Evolutionary conservation across 1,140 invertebrate genomes (phyloP).

Genomic region (Chelonus insularis): DNA sequence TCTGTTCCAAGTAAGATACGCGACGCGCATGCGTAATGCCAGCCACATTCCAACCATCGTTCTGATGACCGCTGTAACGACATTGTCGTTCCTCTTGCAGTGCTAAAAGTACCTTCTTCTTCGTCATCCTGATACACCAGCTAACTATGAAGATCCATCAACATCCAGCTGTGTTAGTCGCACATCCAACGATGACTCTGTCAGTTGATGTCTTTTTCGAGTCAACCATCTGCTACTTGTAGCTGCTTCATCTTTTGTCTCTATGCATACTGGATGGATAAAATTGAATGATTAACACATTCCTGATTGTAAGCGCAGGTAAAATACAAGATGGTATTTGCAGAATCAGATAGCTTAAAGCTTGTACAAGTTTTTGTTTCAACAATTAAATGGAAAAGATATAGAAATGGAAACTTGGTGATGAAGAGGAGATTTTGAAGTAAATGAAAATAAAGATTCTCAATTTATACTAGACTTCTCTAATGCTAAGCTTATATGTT

Average conservation of each 20-base stretch:
- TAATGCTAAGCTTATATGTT: too few species aligned
- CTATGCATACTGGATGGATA: not conserved
- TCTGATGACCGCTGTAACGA: conserved; percentile 13
- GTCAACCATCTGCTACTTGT: conserved; percentile 5
- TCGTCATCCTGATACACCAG: conserved; percentile 3
- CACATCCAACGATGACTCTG: not conserved
- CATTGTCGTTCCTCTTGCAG: not conserved
- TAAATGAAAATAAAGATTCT: too few species aligned
- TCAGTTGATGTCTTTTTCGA: conserved; percentile 2
- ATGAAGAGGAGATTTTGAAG: too few species aligned
- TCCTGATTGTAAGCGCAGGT: too few species aligned
- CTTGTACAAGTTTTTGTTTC: too few species aligned
- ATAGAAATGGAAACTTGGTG: too few species aligned
- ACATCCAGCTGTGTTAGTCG: conserved; percentile 3
- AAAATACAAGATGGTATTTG: too few species aligned
- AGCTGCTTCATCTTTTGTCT: conserved; percentile 3
- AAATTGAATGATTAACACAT: not conserved
- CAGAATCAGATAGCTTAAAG: too few species aligned
- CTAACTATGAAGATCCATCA: not conserved
- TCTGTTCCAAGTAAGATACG: conserved; percentile 57
- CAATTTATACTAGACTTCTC: too few species aligned
- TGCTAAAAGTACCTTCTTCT: conserved; percentile 3
- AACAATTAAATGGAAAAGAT: too few species aligned
- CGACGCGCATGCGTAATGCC: conserved; percentile 58
- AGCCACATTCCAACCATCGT: conserved; percentile 55